Evolutionary conservation across 2,797 vertebrate species (phyloP), one percentile per base, ranked within the genome.

Genomic region (Micromesistius poutassou): DNA sequence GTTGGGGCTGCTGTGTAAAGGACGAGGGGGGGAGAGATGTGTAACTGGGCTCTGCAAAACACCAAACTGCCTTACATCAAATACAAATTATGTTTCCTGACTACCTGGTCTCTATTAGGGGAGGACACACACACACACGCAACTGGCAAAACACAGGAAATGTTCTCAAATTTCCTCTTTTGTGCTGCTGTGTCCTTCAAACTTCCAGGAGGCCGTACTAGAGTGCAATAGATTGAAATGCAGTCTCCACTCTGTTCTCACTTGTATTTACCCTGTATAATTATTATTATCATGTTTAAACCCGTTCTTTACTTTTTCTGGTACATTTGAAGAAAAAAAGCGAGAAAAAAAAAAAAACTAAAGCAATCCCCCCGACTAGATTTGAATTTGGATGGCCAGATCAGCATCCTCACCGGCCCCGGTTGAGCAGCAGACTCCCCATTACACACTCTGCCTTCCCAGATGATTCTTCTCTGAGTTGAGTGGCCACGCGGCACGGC

Each of bases 1-100:
- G 93, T 93, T 94, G 92, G 92, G 91, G 93, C 93, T 95, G 92
- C 93, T 94, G 91, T 91, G 89, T 93, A 91, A 92, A 91, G 91
- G 91, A 90, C 38, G 92, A 91, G 86, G 92, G 94, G 86, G 92
- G 94, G 93, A 93, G 93, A 94, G 93, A 94, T 82, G 93, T 94
- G 94, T 94, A 94, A 94, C 91, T 91, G 95, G 94, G 93, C 91
- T 94, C 94, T 95, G 94, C 93, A 94, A 94, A 94, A 93, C 94
- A 94, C 94, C 94, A 94, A 95, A 94, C 93, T 95, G 94, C 94
- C 94, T 95, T 95, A 94, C 86, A 91, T 94, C 92, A 91, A 93
- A 92, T 90, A 93, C 90, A 91, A 92, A 94, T 91, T 93, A 87
- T 93, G 90, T 92, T 88, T 87, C 89, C 88, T 91, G 88, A 91